Evolutionary conservation across 2,888 invertebrate species (phyloP), one percentile per base, ranked within the genome.

Genomic region (Onthophagus sagittarius): DNA sequence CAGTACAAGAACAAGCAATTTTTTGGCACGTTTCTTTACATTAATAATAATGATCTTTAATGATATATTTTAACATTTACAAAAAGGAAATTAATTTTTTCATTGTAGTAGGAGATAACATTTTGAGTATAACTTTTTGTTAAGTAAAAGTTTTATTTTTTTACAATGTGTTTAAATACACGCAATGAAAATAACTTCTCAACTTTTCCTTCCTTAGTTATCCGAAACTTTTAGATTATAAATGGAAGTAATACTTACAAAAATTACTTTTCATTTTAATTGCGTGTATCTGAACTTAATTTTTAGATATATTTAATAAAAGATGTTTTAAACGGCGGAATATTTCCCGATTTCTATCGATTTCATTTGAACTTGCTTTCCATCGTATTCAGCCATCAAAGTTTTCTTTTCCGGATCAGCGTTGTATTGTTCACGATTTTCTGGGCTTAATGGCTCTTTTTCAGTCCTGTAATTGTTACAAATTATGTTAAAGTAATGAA

Each of bases 341-440:
- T 95, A 94, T 87, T 95, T 95, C 79, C 95, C 95, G 81, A 95
- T 91, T 79, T 92, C 93, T 75, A 94, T 94, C 74, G 94, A 93
- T 82, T 93, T 93, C 63, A 95, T 93, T 81, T 93, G 92, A 53
- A 94, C 94, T 79, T 93, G 90, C 81, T 91, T 91, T 3, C 94
- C 93, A 81, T 95, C 94, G 82, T 93, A 95, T 83, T 94, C 94
- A 15, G 94, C 91, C 15, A 93, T 93, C 73, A 93, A 91, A 79
- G 93, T 92, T 77, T 92, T 90, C 81, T 92, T 93, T 78, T 92
- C 87, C 73, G 90, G 91, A 70, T 89, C 91, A 75, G 91, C 90
- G 76, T 87, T 86, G 73, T 86, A 84, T 72, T 85, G 86, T 75
- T 87, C 86, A 76, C 87, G 89, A 77, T 89, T 89, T 76, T 91